Evolutionary conservation across 2,113 vertebrate genomes (phyloP).

Genomic region (Bucco capensis): DNA sequence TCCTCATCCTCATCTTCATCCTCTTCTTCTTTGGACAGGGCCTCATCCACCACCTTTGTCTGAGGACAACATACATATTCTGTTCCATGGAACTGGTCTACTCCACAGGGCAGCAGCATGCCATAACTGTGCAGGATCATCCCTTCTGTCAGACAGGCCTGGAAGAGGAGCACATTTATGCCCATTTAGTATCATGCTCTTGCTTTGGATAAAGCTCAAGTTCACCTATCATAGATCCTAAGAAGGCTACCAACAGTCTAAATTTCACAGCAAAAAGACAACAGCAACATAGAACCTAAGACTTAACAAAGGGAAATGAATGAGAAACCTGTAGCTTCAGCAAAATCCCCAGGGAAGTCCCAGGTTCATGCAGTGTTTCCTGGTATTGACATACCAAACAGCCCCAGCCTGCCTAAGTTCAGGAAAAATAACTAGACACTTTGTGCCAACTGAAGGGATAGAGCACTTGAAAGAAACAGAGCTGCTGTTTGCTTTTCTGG

Average conservation of each 20-base stretch:
- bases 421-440: background rate
- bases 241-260: background rate
- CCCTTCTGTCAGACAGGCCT: slow-evolving; percentile 87
- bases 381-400: accelerated
- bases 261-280: background rate
- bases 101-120: slow-evolving; percentile 92
- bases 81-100: slow-evolving; percentile 90
- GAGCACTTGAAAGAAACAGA: background rate
- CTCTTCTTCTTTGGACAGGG: slow-evolving; percentile 78
- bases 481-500: background rate
- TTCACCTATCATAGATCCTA: background rate
- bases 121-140: slow-evolving; percentile 90
- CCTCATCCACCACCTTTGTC: slow-evolving; percentile 71
- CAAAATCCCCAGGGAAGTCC: background rate
- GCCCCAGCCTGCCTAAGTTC: background rate
- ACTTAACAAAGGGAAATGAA: background rate
- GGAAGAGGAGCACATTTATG: background rate
- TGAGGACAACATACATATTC: slow-evolving; percentile 94
- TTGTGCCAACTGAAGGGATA: background rate
- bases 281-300: accelerated
- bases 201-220: background rate
- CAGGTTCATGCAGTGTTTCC: background rate
- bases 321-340: background rate
- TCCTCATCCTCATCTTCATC: slow-evolving; percentile 75
- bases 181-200: background rate